Base-by-base conservation (phyloP, 2,888 invertebrate genomes). In the Caenorhabditis drosophilae region DNA sequence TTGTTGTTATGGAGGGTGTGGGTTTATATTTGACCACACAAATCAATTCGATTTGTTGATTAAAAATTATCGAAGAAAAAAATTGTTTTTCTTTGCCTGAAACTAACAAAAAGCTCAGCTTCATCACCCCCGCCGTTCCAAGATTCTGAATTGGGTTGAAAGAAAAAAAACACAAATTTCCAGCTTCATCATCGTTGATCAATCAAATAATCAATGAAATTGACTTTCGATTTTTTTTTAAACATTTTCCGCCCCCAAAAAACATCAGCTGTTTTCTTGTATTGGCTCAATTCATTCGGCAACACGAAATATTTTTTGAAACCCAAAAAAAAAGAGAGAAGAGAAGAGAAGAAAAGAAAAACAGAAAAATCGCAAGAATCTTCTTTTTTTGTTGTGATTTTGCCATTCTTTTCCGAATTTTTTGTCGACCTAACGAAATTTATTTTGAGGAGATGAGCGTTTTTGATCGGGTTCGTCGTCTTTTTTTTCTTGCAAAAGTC, bases 381-480 rank as follows among this genome's bases (percentile, higher is more conserved):
- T 31, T 6, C 31, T 12, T 9, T n/a, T n/a, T n/a, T n/a, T n/a
- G n/a, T n/a, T n/a, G n/a, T n/a, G n/a, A n/a, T n/a, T n/a, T n/a
- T n/a, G n/a, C n/a, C n/a, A n/a, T n/a, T n/a, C n/a, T n/a, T n/a
- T n/a, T n/a, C n/a, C n/a, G n/a, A n/a, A n/a, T n/a, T n/a, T n/a
- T n/a, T n/a, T n/a, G n/a, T n/a, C n/a, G n/a, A n/a, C n/a, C n/a
- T n/a, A n/a, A n/a, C n/a, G n/a, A n/a, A n/a, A n/a, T n/a, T n/a
- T n/a, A n/a, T n/a, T n/a, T n/a, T n/a, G 35, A 60, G 36, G 49
- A 54, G 49, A 60, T 60, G 60, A 49, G 60, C 46, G 60, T 49
- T 40, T 60, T 60, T 49, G 60, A 60, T 54, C 49, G 60, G 31
- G 60, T 60, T 44, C 3, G 42, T 42, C 23, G 22, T 48, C 53